Evolutionary conservation across 2,113 vertebrate genomes (phyloP), one percentile per base, ranked within the genome.

Genomic region (Peromyscus polionotus): DNA sequence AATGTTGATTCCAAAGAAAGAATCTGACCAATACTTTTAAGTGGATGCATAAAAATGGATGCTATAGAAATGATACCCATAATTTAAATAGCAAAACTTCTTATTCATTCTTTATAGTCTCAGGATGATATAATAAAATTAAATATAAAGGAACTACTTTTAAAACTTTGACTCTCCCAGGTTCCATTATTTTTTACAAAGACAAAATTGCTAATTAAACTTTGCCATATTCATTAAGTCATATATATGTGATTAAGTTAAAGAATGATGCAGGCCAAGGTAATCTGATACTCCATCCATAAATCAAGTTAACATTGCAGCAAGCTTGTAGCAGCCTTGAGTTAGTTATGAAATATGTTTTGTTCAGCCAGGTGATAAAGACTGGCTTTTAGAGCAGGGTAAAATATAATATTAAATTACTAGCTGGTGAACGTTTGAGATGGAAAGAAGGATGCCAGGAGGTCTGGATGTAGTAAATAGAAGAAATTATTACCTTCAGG

Each of bases 1-100:
- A 96, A 97, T 97, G 96, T 88, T 97, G 90, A 96, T 97, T 98
- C 97, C 94, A 98, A 98, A 72, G 96, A 97, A 97, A 97, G 33
- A 26, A 94, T 97, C 90, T 97, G 96, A 92, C 83, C 97, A 98
- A 59, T 96, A 95, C 97, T 98, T 84, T 45, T 61, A 92, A 97
- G 79, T 88, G 83, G 91, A 70, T 93, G 5, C 92, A 91, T 59
- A 97, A 73, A 81, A 89, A 95, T 77, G 65, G 54, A 61, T 80
- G 87, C 61, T 96, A 1, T 90, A 57, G 93, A 97, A 98, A 97
- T 96, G 95, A 97, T 97, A 95, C 81, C 73, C 85, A 96, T 36
- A 83, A 91, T 97, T 98, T 96, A 76, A 97, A 98, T 77, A 20
- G 11, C 93, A 85, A 59, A 61, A 94, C 22, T 72, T 93, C 93